Evolutionary conservation across 1,140 invertebrate species (phyloP), one percentile per base, ranked within the genome.

Genomic region (Neuroterus valhalla): DNA sequence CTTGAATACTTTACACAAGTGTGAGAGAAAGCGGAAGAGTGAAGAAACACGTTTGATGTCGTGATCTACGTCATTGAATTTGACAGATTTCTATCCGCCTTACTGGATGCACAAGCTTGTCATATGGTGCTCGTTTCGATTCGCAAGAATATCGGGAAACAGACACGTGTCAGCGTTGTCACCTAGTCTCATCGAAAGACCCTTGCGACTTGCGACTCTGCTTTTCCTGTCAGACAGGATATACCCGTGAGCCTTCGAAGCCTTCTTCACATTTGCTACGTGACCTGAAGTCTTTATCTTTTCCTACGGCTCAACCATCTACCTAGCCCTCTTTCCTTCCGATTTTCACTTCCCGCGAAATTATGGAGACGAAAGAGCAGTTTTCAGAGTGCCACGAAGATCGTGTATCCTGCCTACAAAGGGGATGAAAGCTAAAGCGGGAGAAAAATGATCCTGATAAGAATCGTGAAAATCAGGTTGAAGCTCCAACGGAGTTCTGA

Each of bases 271-370:
- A 62, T 62, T 62, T 62, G 55, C 55, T 62, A 62, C 55, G 55
- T 62, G 55, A 62, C 55, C 55, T 62, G 55, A 62, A 62, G 55
- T 62, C 21, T 62, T 62, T 62, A 62, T 62, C 55, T 26, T 62
- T 62, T 62, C 55, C 31, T n/a, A 26, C 55, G 55, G 55, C 26
- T 62, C 23, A 12, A 62, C 8, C 21, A 15, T 11, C 21, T 23
- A 14, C 21, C 23, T 26, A 1, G 8, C 12, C 8, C 52, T 2
- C 52, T 55, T 21, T 1, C 14, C 4, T 23, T 62, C 31, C 55
- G 55, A 62, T 62, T 62, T 38, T 26, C 55, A 62, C 55, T 62
- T 62, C 55, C 55, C 31, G 12, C 14, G 11, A 62, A 62, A 62
- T 62, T 62, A 62, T 62, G 55, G 14, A 62, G 55, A 62, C 55